phyloP scores from a whole-genome alignment of 2,797 vertebrate genomes.

The Chelidonichthys spinosus region DNA sequence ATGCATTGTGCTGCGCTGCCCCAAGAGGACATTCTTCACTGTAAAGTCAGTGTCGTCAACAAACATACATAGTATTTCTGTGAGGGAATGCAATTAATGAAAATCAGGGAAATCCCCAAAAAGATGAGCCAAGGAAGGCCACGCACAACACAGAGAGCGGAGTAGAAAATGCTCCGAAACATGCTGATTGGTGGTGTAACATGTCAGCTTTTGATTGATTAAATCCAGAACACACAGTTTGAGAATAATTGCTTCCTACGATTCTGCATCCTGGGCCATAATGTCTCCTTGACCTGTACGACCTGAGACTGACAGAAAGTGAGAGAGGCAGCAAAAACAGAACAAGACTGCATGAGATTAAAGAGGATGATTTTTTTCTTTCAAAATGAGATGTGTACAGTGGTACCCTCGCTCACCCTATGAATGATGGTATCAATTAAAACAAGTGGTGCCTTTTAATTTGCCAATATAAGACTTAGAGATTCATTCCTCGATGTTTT shows the following conservation, averaged over 20 bases:
- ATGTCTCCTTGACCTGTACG: conserved; percentile 40
- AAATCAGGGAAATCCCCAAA: not conserved
- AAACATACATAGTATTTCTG: not conserved
- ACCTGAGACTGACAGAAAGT: conserved; percentile 7
- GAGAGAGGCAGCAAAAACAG: conserved; percentile 11
- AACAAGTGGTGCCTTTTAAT: not conserved
- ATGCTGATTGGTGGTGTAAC: conserved; percentile 36
- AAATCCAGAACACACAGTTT: conserved; percentile 14
- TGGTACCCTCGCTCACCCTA: not conserved
- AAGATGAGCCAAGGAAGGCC: not conserved
- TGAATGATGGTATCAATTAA: conserved; percentile 25
- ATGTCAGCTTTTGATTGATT: conserved; percentile 57
- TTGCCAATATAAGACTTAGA: not conserved
- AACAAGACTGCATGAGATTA: conserved; percentile 16
- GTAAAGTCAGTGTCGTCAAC: not conserved
- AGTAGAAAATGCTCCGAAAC: conserved; percentile 8
- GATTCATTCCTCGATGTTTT: not conserved
- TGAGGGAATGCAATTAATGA: not conserved
- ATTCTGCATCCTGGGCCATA: conserved; percentile 4
- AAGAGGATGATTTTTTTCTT: not conserved
- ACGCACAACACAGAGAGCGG: not conserved
- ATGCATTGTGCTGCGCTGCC: too few relatives aligned
- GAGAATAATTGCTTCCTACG: conserved; percentile 35
- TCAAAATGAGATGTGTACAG: conserved; percentile 3
- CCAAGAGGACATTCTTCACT: too few relatives aligned